Evolutionary conservation across 2,113 vertebrate species (phyloP).

Genomic region (Clarias magur): DNA sequence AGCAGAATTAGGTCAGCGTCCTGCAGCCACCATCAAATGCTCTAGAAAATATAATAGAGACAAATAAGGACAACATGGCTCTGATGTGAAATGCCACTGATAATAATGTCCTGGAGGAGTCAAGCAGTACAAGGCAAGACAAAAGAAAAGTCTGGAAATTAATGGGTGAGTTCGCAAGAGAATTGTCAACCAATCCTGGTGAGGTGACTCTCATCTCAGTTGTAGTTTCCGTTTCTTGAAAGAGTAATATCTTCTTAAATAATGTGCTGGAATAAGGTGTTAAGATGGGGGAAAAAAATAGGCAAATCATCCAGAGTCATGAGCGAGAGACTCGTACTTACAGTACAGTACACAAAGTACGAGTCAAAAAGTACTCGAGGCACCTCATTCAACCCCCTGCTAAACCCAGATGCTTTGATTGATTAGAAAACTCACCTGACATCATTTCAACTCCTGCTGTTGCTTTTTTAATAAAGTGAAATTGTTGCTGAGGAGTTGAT

Average conservation of each 20-base stretch:
- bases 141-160: neutral
- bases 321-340: neutral
- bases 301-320: neutral
- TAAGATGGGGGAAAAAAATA: neutral
- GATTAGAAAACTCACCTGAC: slow-evolving; percentile 9
- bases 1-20: slow-evolving; percentile 13
- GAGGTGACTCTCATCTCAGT: neutral
- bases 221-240: neutral
- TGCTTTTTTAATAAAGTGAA: slow-evolving; percentile 38
- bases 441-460: neutral
- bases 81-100: neutral
- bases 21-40: neutral
- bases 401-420: slow-evolving; percentile 25
- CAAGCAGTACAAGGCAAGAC: neutral
- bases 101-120: neutral
- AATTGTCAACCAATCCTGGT: neutral
- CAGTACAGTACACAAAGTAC: too few relatives aligned
- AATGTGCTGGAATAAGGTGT: neutral
- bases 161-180: neutral
- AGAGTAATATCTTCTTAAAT: neutral
- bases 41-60: neutral
- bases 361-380: neutral
- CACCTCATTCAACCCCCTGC: neutral
- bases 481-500: slow-evolving; percentile 5
- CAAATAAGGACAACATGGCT: neutral